These are phyloP conservation scores for Mechanitis messenoides DNA, from an alignment of 2,888 invertebrate species.

Conservation along the genomic window DNA sequence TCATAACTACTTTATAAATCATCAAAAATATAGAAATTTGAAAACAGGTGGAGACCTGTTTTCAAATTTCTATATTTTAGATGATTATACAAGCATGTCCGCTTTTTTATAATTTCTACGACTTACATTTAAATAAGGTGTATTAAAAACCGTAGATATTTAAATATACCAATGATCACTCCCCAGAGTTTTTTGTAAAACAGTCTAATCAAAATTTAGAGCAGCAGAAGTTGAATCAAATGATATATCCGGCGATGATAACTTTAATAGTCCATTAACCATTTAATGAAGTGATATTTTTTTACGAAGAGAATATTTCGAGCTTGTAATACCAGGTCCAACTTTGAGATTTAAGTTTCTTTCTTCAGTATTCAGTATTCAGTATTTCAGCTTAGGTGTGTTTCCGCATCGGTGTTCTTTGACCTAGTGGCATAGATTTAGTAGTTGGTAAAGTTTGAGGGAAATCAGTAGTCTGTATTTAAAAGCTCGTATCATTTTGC, in stretches of 20 bases:
- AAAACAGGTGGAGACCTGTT: neutral
- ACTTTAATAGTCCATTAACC: constrained; percentile 25
- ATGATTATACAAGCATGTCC: neutral
- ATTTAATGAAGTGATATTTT: constrained; percentile 12
- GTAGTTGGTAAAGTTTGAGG: too few relatives aligned
- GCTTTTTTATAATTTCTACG: constrained; percentile 26
- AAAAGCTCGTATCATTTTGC: neutral
- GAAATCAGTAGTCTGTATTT: too few relatives aligned
- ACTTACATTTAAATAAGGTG: constrained; percentile 9
- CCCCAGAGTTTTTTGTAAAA: constrained; percentile 27
- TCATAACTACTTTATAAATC: constrained; percentile 22
- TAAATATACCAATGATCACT: constrained; percentile 29
- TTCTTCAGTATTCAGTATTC: too few relatives aligned
- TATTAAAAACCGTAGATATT: constrained; percentile 3
- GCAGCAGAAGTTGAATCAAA: constrained; percentile 22
- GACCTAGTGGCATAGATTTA: too few relatives aligned
- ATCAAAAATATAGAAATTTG: neutral
- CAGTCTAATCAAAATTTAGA: constrained; percentile 22
- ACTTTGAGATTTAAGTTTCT: too few relatives aligned
- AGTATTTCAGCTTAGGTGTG: too few relatives aligned
- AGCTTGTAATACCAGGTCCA: too few relatives aligned
- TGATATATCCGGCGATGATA: constrained; percentile 31
- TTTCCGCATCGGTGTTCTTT: too few relatives aligned
- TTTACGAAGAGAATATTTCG: too few relatives aligned
- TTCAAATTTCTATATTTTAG: too few relatives aligned